Evolutionary conservation across 2,888 invertebrate genomes (phyloP).

Genomic region (Polymixis lichenea): DNA sequence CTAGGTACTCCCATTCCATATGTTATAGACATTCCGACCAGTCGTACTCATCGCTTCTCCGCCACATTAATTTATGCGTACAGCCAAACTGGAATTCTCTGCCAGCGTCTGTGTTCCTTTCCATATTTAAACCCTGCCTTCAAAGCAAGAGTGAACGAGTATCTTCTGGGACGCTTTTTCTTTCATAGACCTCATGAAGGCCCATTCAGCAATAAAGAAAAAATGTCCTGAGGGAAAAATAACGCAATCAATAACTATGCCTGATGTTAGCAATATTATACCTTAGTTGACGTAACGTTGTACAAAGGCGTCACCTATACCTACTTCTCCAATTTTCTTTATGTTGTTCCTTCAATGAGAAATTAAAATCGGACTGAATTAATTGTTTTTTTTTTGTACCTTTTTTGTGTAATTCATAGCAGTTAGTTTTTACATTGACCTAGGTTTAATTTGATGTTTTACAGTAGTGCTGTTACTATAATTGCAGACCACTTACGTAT

Average conservation of each 20-base stretch:
- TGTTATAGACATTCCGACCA: neutral
- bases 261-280: neutral
- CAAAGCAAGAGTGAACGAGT: too few species aligned
- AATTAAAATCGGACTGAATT: neutral
- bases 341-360: neutral
- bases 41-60: too few species aligned
- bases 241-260: too few species aligned
- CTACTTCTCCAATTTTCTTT: neutral
- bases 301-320: neutral
- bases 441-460: conserved; percentile 14
- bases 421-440: neutral
- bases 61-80: too few species aligned
- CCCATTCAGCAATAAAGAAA: too few species aligned
- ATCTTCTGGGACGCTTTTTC: too few species aligned
- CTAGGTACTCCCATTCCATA: neutral
- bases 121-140: too few species aligned
- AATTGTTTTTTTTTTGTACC: neutral
- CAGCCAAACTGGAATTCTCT: too few species aligned
- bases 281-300: neutral
- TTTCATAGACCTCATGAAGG: too few species aligned
- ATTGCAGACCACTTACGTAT: conserved; percentile 18
- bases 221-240: neutral
- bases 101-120: too few species aligned
- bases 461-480: neutral
- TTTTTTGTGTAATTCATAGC: conserved; percentile 3